These are phyloP conservation scores for Eudyptes chrysolophus DNA, from an alignment of 2,113 vertebrate species.

Conservation along the genomic window DNA sequence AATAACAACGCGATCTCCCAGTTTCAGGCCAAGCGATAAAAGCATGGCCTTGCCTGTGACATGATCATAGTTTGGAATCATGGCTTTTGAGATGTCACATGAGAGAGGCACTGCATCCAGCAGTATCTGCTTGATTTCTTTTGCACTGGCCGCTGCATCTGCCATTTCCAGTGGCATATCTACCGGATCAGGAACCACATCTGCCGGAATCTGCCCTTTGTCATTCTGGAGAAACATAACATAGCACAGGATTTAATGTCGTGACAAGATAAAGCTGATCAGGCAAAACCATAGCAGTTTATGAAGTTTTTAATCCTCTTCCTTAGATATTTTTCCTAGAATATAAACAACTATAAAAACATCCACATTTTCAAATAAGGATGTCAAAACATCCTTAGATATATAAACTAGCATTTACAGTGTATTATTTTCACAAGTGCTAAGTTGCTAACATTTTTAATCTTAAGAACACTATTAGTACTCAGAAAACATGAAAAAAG, in stretches of 20 bases:
- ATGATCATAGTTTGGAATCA: conserved; percentile 62
- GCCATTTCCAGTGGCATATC: conserved; percentile 96
- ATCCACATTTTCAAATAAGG: neutral
- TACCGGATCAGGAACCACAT: conserved; percentile 92
- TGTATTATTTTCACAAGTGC: neutral
- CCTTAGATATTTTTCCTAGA: neutral
- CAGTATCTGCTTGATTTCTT: conserved; percentile 86
- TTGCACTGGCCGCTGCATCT: conserved; percentile 88
- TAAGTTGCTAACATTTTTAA: neutral
- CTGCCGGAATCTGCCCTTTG: conserved; percentile 86
- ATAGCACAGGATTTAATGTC: neutral
- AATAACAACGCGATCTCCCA: conserved; percentile 93
- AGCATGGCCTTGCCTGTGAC: conserved; percentile 80
- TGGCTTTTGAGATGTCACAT: conserved; percentile 65
- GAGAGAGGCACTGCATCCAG: conserved; percentile 81
- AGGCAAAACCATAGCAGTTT: neutral
- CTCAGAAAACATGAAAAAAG: neutral
- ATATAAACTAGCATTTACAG: neutral
- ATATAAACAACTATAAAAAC: neutral
- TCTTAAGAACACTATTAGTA: neutral
- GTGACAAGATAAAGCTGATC: neutral
- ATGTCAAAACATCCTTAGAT: neutral
- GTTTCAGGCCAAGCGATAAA: conserved; percentile 80
- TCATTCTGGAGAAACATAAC: conserved; percentile 81
- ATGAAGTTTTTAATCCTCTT: neutral